Base-by-base conservation (phyloP, 2,888 invertebrate species). In the Hyppa rectilinea region DNA sequence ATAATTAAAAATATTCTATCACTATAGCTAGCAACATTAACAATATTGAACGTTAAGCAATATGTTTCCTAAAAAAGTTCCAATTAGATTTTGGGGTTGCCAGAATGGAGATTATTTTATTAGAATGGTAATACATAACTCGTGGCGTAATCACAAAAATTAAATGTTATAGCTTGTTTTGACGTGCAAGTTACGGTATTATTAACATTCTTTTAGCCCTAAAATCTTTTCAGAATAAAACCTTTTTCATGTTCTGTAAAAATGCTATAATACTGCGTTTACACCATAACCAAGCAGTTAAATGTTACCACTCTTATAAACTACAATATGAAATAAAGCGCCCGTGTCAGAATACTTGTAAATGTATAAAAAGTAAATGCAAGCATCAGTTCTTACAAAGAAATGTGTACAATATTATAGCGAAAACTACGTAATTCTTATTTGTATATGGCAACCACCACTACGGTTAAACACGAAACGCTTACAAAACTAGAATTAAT, bases 31-130 rank as follows among this genome's bases (percentile, higher is more conserved):
- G 91, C 92, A 94, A 94, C 92, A 92, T 93, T 92, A 94, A 95
- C 94, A 94, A 93, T 92, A 89, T 92, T 86, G 90, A 94, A 94
- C 93, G 90, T 85, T 94, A 94, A 94, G 94, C 94, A 95, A 95
- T 92, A 94, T 86, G 91, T 88, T 88, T 90, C 89, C 90, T 93
- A 94, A 93, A 88, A 92, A 89, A 86, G 29, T 84, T 85, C 78
- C 77, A 84, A 84, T 87, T 81, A 81, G 83, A 84, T 87, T 84
- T 86, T 84, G 85, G 90, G 90, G 92, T 88, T 93, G 92, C 93
- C 93, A 91, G 87, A 84, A 84, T 81, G 61, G 62, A 70, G 71
- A 75, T 80, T 75, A 68, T 78, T 75, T 75, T 70, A 62, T 56
- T 66, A 69, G 72, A 66, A 71, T 80, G 76, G 78, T 62, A 82